Conservation (phyloP, 64 coral and sea anemone species). For the Anthopleura sola region DNA sequence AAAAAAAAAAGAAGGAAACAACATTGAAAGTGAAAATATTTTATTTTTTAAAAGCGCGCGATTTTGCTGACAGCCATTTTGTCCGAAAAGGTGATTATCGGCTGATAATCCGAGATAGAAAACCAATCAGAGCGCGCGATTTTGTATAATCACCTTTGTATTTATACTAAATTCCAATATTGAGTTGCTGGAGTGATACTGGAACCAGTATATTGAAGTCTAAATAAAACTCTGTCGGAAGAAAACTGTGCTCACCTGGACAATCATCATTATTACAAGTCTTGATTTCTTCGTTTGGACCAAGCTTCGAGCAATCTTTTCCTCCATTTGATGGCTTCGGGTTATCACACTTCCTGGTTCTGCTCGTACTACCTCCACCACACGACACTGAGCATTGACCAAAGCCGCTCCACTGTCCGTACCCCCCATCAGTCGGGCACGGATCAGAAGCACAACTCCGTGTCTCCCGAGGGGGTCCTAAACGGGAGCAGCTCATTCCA, state of each 20-base stretch:
- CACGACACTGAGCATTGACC: constrained; percentile 37
- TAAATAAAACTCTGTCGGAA: no score
- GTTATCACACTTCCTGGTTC: constrained; percentile 44
- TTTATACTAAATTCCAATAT: no score
- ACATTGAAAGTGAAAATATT: no score
- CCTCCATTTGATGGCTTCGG: constrained; percentile 48
- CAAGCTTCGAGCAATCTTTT: constrained; percentile 36
- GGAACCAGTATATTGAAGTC: no score
- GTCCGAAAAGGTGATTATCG: no score
- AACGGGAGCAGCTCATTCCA: constrained; percentile 60
- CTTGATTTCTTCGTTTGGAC: not conserved
- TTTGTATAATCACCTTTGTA: no score
- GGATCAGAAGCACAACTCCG: constrained; percentile 25
- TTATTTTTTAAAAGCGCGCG: no score
- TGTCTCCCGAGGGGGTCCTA: constrained; percentile 56
- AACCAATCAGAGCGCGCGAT: no score
- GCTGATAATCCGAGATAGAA: no score
- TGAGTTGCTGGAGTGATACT: no score
- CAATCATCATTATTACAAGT: constrained; percentile 32
- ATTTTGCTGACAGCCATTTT: no score
- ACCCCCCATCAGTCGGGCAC: constrained; percentile 60
- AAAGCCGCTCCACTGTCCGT: constrained; percentile 37
- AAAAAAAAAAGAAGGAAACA: no score
- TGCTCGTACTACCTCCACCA: constrained; percentile 15
- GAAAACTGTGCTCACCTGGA: constrained; percentile 25